phyloP scores from a whole-genome alignment of 2,797 vertebrate species.

The Sardinella longiceps region DNA sequence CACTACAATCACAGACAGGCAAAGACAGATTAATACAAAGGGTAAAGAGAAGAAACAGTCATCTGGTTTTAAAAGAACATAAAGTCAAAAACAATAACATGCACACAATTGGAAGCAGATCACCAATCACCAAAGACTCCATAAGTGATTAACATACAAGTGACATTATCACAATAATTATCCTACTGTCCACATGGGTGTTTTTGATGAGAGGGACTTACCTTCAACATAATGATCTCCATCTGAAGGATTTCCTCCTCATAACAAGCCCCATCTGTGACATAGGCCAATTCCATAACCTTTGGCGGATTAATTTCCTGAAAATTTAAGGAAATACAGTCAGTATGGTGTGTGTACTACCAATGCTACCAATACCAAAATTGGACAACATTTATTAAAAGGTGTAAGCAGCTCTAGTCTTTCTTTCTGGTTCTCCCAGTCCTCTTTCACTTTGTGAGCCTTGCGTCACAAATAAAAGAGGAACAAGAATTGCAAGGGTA shows the following conservation, averaged over 20 bases:
- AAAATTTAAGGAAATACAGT: not conserved
- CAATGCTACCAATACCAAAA: too few species aligned
- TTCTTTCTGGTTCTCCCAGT: too few species aligned
- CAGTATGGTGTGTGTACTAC: not conserved
- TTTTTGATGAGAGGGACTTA: constrained; percentile 53
- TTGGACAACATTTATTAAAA: too few species aligned
- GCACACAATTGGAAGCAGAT: not conserved
- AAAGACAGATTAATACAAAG: too few species aligned
- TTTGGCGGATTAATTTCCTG: constrained; percentile 91
- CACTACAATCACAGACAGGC: too few species aligned
- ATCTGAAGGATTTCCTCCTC: constrained; percentile 88
- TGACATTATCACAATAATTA: not conserved
- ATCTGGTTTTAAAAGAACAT: too few species aligned
- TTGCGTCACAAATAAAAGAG: constrained; percentile 2
- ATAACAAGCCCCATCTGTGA: constrained; percentile 86
- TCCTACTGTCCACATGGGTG: not conserved
- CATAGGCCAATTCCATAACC: constrained; percentile 84
- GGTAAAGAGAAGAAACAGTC: too few species aligned
- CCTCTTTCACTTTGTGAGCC: not conserved
- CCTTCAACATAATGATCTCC: constrained; percentile 90
- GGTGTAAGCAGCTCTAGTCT: too few species aligned
- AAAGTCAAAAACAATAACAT: not conserved
- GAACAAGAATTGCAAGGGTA: not conserved
- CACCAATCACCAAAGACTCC: not conserved
- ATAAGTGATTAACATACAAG: not conserved